A percentile compares a stretch with the other conserved stretches of the same genome.
phyloP scores from a whole-genome alignment of 2,888 invertebrate genomes.

The Rotaria sp. region DNA sequence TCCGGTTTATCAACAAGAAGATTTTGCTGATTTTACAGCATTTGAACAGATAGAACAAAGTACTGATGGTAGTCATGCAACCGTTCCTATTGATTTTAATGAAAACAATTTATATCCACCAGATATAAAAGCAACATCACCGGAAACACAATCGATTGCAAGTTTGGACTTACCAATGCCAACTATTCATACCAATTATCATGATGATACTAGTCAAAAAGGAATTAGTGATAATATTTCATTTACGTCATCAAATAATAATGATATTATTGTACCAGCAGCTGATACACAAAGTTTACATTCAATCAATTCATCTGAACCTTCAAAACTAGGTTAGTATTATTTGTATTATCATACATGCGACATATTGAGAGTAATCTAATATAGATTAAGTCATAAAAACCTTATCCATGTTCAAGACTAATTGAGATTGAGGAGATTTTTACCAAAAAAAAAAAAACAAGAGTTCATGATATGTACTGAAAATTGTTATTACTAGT shows the following conservation, averaged over 20 bases:
- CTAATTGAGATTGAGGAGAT: no score
- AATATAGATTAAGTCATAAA: no score
- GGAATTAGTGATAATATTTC: background rate
- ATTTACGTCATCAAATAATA: background rate
- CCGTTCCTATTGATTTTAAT: background rate
- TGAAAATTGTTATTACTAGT: no score
- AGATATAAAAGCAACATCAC: background rate
- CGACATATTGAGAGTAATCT: no score
- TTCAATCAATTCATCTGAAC: background rate
- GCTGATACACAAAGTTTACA: background rate
- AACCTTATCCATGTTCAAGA: no score
- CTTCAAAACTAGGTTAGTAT: background rate
- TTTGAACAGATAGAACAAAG: background rate
- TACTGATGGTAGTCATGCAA: background rate
- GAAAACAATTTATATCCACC: background rate
- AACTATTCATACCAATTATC: background rate
- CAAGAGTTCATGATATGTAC: no score
- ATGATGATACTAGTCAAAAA: conserved; percentile 27
- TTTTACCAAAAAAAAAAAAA: no score
- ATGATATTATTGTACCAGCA: background rate
- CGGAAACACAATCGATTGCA: background rate
- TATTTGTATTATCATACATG: no score
- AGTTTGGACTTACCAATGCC: conserved; percentile 6
- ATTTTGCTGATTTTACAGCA: background rate
- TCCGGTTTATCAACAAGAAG: background rate